Conservation (phyloP, 2,888 invertebrate genomes). For the Melanophora roralis region DNA sequence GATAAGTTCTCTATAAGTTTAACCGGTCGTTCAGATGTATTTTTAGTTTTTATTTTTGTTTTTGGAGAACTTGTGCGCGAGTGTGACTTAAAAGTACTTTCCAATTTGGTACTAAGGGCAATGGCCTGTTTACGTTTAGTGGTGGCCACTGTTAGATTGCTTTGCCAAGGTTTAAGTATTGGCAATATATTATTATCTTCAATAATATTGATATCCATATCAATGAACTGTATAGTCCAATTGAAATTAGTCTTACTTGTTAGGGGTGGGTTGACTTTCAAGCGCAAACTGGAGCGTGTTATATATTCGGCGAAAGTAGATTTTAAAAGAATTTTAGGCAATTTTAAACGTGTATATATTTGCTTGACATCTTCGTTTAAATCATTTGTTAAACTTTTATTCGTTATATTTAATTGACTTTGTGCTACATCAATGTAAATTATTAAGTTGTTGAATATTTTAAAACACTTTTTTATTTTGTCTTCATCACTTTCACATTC, state of each 20-base stretch:
- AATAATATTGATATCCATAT: conserved; percentile 66
- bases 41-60: conserved; percentile 27
- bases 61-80: conserved; percentile 10
- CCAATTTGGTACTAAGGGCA: neutral
- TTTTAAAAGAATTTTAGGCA: conserved; percentile 69
- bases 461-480: conserved; percentile 54
- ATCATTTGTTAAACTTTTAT: conserved; percentile 59
- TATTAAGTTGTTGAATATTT: conserved; percentile 48
- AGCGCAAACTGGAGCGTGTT: conserved; percentile 68
- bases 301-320: conserved; percentile 69
- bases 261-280: conserved; percentile 51
- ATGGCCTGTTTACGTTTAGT: conserved; percentile 62
- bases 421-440: conserved; percentile 68
- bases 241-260: conserved; percentile 66
- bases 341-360: conserved; percentile 64
- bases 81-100: conserved; percentile 31
- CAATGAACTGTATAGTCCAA: conserved; percentile 68
- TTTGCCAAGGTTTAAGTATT: conserved; percentile 71
- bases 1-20: conserved; percentile 33
- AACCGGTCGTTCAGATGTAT: neutral
- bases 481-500: conserved; percentile 44
- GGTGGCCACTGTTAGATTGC: conserved; percentile 72
- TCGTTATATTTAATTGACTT: conserved; percentile 65
- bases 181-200: conserved; percentile 68
- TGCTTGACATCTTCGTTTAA: conserved; percentile 33